Conservation (phyloP, 1,140 invertebrate genomes). For the Brachystomella parvula region DNA sequence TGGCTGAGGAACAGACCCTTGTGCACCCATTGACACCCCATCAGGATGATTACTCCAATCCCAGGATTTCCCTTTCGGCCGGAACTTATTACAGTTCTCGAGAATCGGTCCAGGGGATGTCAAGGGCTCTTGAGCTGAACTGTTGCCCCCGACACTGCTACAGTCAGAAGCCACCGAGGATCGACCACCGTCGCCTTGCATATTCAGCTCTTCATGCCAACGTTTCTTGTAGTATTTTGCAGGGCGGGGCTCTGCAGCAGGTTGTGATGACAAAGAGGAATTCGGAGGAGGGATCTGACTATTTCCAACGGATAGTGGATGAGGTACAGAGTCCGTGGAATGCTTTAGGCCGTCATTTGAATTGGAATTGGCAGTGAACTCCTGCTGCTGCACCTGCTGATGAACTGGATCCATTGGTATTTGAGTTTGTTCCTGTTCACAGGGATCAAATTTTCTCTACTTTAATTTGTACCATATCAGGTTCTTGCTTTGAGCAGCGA, state of each 20-base stretch:
- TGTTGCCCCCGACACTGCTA: conserved; percentile 16
- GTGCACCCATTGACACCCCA: no score
- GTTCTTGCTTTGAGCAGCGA: conserved; percentile 1
- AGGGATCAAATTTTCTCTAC: conserved; percentile 25
- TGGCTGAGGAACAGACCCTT: no score
- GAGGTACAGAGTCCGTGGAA: no score
- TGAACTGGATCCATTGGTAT: background rate
- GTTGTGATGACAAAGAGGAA: background rate
- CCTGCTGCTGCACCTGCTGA: background rate
- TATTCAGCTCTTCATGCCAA: conserved; percentile 1
- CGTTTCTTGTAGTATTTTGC: conserved; percentile 7
- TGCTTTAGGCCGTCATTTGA: background rate
- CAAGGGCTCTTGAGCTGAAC: background rate
- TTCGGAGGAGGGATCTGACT: no score
- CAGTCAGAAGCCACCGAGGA: conserved; percentile 33
- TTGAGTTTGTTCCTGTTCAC: background rate
- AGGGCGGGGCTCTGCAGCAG: background rate
- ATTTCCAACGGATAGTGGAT: no score
- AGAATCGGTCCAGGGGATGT: background rate
- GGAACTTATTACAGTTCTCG: conserved; percentile 25
- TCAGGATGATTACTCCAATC: conserved; percentile 20
- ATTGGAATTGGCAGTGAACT: background rate
- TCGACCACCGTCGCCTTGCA: conserved; percentile 21
- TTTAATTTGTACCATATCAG: conserved; percentile 21
- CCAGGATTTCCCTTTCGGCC: conserved; percentile 34